Conservation (phyloP, 2,888 invertebrate genomes). For the Cantharis rufa region DNA sequence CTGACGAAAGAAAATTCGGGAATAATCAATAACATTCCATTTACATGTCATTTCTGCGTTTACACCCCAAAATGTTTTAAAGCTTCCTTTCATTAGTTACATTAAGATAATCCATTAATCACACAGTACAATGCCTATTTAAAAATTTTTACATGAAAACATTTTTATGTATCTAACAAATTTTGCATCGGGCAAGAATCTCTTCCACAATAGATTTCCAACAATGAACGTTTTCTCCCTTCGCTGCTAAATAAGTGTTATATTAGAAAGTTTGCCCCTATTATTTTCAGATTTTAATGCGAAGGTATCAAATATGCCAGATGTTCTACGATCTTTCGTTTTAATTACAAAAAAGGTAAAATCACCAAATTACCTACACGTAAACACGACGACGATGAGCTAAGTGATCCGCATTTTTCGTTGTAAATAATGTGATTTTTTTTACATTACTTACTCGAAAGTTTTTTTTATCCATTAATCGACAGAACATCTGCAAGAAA, state of each 20-base stretch:
- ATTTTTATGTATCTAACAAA: constrained; percentile 40
- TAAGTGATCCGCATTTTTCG: no score
- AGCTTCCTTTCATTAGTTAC: not conserved
- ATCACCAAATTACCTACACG: not conserved
- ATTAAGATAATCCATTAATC: constrained; percentile 41
- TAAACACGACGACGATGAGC: not conserved
- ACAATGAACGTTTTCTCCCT: constrained; percentile 25
- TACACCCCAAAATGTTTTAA: not conserved
- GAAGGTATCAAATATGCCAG: constrained; percentile 25
- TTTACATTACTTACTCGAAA: no score
- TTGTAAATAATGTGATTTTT: no score
- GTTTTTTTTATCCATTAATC: not conserved
- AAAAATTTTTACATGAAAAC: constrained; percentile 47
- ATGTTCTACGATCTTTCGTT: constrained; percentile 18
- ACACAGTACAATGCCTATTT: constrained; percentile 42
- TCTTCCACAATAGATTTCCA: constrained; percentile 27
- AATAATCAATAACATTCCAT: not conserved
- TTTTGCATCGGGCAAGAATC: constrained; percentile 31
- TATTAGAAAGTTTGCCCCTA: constrained; percentile 27
- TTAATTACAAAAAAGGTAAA: not conserved
- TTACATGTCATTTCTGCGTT: not conserved
- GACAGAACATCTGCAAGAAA: not conserved
- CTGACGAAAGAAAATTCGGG: not conserved
- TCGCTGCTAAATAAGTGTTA: constrained; percentile 16
- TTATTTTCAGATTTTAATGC: constrained; percentile 22